Evolutionary conservation across 2,888 invertebrate genomes (phyloP), one percentile per base, ranked within the genome.

Genomic region (Eristalis tenax): DNA sequence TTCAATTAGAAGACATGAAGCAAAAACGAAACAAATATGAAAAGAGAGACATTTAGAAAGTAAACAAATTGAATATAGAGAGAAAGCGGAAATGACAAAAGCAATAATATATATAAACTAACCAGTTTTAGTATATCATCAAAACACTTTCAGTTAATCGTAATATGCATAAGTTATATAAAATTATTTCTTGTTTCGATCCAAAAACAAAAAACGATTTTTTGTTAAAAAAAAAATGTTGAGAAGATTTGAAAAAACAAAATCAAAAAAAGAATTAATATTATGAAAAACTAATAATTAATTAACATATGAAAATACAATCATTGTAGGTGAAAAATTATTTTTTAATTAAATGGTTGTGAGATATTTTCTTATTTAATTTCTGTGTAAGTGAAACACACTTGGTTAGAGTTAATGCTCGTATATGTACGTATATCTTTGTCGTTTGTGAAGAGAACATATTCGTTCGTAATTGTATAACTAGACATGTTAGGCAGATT

Each of bases 271-370:
- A 26, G 22, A 61, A 18, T 68, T 59, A 69, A 35, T 40, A 50
- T 50, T 8, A 50, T 50, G 8, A 50, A 15, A 32, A 43, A 43
- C 43, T 43, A 43, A 43, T 43, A 43, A 43, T 43, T 43, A 43
- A n/a, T n/a, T 26, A 26, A 2, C 1, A 43, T 43, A 82, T 74
- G 74, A 82, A 40, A 87, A 83, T 68, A 87, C 87, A 87, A 87
- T 87, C 87, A 87, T 83, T 87, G 76, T 87, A 87, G 76, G 65
- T 79, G 56, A 83, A 80, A 83, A 76, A 61, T 87, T 83, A 76
- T 74, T 81, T 79, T 86, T 84, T 82, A 77, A 88, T 83, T 88
- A 83, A 84, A 84, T 81, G 88, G 88, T 88, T 88, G 88, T 88
- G 88, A 88, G 66, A 79, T 83, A 75, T 87, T 82, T 86, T 82